Evolutionary conservation across 2,888 invertebrate species (phyloP).

Genomic region (Sesia apiformis): DNA sequence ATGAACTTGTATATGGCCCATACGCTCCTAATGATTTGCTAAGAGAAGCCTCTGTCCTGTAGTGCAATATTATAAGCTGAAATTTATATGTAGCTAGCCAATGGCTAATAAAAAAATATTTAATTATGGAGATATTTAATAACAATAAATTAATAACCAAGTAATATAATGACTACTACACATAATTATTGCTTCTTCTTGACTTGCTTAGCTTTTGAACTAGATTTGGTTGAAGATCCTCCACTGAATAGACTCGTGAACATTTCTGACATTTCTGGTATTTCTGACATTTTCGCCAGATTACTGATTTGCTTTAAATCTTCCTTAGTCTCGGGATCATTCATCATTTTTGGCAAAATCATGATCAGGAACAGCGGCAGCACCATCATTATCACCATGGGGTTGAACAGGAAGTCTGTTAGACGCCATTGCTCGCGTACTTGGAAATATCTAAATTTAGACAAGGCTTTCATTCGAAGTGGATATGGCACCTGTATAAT

Average conservation of each 20-base stretch:
- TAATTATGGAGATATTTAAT: too few relatives aligned
- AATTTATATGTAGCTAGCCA: too few relatives aligned
- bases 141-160: too few relatives aligned
- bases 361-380: constrained; percentile 92
- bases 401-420: constrained; percentile 96
- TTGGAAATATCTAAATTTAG: constrained; percentile 92
- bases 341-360: constrained; percentile 96
- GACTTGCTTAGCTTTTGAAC: constrained; percentile 57
- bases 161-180: too few relatives aligned
- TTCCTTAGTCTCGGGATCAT: constrained; percentile 97
- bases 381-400: constrained; percentile 99
- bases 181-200: constrained; percentile 57
- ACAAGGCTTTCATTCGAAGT: constrained; percentile 87
- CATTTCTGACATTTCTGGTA: constrained; percentile 97
- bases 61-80: too few relatives aligned
- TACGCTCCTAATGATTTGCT: too few relatives aligned
- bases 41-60: too few relatives aligned
- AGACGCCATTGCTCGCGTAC: constrained; percentile 96
- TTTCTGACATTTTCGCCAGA: constrained; percentile 86
- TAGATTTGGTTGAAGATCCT: constrained; percentile 68
- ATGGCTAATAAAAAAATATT: too few relatives aligned
- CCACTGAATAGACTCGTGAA: constrained; percentile 91
- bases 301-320: constrained; percentile 93
- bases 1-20: too few relatives aligned
- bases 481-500: constrained; percentile 95